Evolutionary conservation across 2,113 vertebrate genomes (phyloP).

Genomic region (Festucalex cinctus): DNA sequence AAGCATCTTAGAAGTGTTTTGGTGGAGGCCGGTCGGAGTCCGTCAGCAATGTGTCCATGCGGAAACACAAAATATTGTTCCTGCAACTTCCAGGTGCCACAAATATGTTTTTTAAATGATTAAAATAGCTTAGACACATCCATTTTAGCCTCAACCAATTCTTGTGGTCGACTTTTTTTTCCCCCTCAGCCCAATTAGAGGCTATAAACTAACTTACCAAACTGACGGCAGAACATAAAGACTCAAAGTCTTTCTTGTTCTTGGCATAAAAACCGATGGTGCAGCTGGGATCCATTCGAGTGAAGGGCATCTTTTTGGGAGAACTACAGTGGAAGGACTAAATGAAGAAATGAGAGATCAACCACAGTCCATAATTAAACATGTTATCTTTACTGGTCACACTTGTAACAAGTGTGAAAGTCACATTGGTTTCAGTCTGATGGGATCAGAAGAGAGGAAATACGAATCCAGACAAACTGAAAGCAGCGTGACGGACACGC

Average conservation of each 20-base stretch:
- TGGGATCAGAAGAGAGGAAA: background rate
- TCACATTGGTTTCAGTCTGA: background rate
- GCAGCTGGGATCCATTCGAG: conserved; percentile 90
- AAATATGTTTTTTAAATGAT: no score
- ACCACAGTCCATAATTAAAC: background rate
- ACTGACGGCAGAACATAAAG: conserved; percentile 76
- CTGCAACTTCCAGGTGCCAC: no score
- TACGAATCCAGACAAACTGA: background rate
- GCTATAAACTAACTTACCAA: conserved; percentile 65
- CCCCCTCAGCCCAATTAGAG: background rate
- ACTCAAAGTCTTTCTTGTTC: conserved; percentile 80
- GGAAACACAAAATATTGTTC: no score
- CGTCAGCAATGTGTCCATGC: no score
- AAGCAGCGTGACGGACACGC: background rate
- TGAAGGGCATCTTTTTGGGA: conserved; percentile 87
- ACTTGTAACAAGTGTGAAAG: conserved; percentile 1
- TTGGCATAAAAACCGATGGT: conserved; percentile 87
- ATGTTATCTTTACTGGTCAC: conserved; percentile 9
- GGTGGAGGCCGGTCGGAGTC: no score
- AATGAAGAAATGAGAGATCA: background rate
- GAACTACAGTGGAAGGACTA: conserved; percentile 88
- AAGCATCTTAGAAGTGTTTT: no score
- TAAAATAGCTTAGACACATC: no score
- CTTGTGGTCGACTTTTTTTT: no score
- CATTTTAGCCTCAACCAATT: no score